A percentile compares a stretch with the other conserved stretches of the same genome.
phyloP scores from a whole-genome alignment of 2,888 invertebrate species.

The Parelbella ahira region DNA sequence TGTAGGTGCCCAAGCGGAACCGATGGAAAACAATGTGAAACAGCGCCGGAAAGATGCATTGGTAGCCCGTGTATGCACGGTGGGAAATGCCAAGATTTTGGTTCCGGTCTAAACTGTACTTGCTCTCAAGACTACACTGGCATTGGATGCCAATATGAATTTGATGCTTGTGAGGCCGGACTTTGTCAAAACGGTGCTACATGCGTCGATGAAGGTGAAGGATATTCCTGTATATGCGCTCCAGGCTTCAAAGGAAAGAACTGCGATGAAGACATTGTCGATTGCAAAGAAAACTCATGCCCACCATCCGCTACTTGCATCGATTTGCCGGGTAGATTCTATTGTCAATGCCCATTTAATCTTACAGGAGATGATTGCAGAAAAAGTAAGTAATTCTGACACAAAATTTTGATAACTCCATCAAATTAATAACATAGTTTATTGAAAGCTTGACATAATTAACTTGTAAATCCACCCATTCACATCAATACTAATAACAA shows the following conservation, averaged over 20 bases:
- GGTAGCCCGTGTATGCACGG: conserved; percentile 98
- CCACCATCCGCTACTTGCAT: conserved; percentile 96
- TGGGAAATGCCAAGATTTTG: conserved; percentile 97
- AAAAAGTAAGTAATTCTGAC: conserved; percentile 90
- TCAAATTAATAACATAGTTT: too few species aligned
- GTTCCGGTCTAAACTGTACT: conserved; percentile 96
- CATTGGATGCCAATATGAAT: conserved; percentile 95
- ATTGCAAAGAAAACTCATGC: conserved; percentile 96
- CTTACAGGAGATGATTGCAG: conserved; percentile 97
- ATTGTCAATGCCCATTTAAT: conserved; percentile 98
- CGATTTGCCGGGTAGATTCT: conserved; percentile 93
- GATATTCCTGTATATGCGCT: conserved; percentile 92
- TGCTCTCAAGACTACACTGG: conserved; percentile 93
- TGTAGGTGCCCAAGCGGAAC: conserved; percentile 94
- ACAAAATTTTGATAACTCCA: too few species aligned
- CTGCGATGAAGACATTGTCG: conserved; percentile 94
- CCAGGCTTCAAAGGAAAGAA: conserved; percentile 90
- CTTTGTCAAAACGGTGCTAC: conserved; percentile 97
- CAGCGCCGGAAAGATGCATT: conserved; percentile 96
- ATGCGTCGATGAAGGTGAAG: conserved; percentile 91
- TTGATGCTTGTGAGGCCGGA: conserved; percentile 93
- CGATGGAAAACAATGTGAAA: conserved; percentile 98
- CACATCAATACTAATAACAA: background rate
- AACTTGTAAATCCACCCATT: too few species aligned
- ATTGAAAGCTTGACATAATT: too few species aligned